A percentile compares a stretch with the other conserved stretches of the same genome.
Conservation (phyloP, 2,797 vertebrate genomes). For the Steatocranus sp. region DNA sequence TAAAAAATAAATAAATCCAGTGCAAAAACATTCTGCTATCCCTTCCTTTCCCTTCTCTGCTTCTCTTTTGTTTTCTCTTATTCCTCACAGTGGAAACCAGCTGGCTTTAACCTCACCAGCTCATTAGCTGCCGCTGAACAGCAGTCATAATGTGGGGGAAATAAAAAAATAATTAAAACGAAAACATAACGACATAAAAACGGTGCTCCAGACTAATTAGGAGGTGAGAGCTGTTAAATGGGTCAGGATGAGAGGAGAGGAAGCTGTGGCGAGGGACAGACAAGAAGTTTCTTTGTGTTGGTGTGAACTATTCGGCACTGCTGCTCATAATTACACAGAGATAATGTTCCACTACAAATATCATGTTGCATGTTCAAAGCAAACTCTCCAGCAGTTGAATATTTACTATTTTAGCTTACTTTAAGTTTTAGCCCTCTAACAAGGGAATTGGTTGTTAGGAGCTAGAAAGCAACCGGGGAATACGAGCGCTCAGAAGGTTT, state of each 20-base stretch:
- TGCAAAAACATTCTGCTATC: neutral
- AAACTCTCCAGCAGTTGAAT: neutral
- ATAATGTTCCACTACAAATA: neutral
- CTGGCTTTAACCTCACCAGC: neutral
- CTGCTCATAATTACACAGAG: neutral
- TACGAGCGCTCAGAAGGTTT: neutral
- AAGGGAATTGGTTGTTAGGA: slow-evolving; percentile 7
- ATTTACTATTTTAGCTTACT: neutral
- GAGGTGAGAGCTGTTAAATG: slow-evolving; percentile 3
- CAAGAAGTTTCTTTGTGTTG: neutral
- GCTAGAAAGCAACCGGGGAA: neutral
- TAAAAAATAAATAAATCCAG: neutral
- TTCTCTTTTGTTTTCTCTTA: neutral
- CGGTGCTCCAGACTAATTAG: slow-evolving; percentile 1
- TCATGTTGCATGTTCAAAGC: neutral
- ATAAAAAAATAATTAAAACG: neutral
- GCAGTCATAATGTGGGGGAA: neutral
- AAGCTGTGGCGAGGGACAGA: neutral
- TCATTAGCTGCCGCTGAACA: neutral
- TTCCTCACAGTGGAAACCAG: neutral
- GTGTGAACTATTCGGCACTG: neutral
- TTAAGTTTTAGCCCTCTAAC: neutral
- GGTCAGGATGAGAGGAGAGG: neutral
- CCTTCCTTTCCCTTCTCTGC: neutral
- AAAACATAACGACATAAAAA: neutral